A percentile compares a stretch with the other conserved stretches of the same genome.
Conservation (phyloP, 2,113 vertebrate genomes). For the Grammomys surdaster region DNA sequence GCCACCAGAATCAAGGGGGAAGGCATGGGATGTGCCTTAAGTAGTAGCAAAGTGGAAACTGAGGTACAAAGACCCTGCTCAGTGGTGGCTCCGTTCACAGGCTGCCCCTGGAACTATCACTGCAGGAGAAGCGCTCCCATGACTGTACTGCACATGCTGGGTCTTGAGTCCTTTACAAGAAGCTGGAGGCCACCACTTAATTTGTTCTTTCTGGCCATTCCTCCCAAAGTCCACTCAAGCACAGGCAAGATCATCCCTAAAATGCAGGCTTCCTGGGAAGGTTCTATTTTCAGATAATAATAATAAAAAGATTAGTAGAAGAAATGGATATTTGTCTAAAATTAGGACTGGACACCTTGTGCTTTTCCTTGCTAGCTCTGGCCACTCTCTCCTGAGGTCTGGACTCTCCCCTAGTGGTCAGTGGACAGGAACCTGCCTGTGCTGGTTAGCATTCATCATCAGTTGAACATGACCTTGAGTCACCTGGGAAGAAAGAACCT, state of each 20-base stretch:
- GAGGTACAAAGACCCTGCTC: neutral
- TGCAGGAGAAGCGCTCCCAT: no score
- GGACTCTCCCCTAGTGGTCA: neutral
- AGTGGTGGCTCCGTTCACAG: neutral
- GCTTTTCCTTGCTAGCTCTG: neutral
- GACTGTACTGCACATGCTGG: no score
- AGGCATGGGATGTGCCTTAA: neutral
- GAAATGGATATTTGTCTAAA: neutral
- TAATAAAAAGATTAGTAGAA: neutral
- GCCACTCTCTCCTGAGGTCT: neutral
- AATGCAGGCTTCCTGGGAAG: neutral
- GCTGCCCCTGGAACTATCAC: accelerated
- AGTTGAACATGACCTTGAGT: no score
- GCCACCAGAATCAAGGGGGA: neutral
- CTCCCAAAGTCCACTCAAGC: neutral
- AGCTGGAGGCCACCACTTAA: neutral
- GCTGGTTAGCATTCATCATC: neutral
- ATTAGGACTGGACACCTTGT: neutral
- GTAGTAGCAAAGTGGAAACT: neutral
- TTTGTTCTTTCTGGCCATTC: neutral
- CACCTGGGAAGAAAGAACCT: neutral
- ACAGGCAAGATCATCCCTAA: neutral
- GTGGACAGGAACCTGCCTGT: neutral
- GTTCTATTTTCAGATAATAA: neutral
- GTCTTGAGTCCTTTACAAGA: no score